Conservation (phyloP, 2,797 vertebrate genomes). For the Lacerta agilis region DNA sequence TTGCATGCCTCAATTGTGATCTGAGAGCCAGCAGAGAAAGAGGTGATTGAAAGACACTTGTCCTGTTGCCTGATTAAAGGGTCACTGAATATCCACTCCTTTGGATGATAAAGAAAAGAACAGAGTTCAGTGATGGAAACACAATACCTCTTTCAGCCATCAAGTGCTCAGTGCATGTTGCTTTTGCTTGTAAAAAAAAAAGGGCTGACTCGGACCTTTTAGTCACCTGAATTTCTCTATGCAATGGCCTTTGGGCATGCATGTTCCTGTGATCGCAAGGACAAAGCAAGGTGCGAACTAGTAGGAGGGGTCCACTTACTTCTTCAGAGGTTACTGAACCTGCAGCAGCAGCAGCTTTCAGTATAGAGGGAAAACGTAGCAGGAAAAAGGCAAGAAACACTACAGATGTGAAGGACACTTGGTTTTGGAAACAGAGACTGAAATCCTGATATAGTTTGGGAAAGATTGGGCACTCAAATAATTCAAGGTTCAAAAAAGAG, state of each 20-base stretch:
- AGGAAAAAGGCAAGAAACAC: neutral
- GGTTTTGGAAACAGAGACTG: neutral
- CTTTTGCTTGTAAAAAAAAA: neutral
- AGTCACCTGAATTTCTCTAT: neutral
- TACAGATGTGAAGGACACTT: neutral
- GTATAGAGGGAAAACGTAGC: too few relatives aligned
- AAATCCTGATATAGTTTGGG: neutral
- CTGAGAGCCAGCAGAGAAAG: slow-evolving; percentile 88
- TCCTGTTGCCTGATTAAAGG: slow-evolving; percentile 94
- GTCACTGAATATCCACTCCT: slow-evolving; percentile 94
- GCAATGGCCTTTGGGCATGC: neutral
- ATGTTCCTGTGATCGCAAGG: neutral
- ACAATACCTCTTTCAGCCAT: neutral
- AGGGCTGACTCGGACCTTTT: neutral
- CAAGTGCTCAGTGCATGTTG: neutral
- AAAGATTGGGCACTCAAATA: neutral
- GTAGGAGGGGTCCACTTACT: too few relatives aligned
- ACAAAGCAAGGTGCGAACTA: neutral
- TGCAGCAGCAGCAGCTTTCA: neutral
- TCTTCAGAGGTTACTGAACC: neutral
- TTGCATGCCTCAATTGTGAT: slow-evolving; percentile 91
- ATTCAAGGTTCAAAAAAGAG: too few relatives aligned
- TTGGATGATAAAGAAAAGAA: slow-evolving; percentile 48
- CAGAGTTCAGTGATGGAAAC: neutral
- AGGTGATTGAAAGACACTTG: slow-evolving; percentile 90